Evolutionary conservation across 1,140 invertebrate genomes (phyloP).

Genomic region (Plectrocnemia conspersa): DNA sequence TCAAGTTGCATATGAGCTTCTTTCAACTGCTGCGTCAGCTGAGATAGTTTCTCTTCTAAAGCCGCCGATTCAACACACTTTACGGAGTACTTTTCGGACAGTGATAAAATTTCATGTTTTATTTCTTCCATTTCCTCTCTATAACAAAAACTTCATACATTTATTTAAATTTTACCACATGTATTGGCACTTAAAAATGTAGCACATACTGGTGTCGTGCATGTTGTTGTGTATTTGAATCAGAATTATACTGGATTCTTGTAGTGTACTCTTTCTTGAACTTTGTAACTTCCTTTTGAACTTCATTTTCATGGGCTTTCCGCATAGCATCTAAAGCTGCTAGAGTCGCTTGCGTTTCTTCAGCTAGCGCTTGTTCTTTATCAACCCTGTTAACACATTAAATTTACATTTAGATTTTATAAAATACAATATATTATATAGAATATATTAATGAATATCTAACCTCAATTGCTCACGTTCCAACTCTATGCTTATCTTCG

Average conservation of each 20-base stretch:
- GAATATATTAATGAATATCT: conserved; percentile 9
- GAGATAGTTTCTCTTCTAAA: conserved; percentile 75
- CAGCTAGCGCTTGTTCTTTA: conserved; percentile 82
- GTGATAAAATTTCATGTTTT: conserved; percentile 76
- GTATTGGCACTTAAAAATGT: background rate
- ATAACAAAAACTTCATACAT: conserved; percentile 9
- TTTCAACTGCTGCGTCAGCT: conserved; percentile 68
- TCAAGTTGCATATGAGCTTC: conserved; percentile 73
- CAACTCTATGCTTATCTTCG: conserved; percentile 75
- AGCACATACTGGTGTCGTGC: conserved; percentile 31
- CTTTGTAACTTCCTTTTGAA: conserved; percentile 79
- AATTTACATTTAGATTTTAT: conserved; percentile 7
- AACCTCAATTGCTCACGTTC: conserved; percentile 65
- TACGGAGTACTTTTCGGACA: conserved; percentile 85
- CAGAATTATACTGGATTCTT: conserved; percentile 57
- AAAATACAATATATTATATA: conserved; percentile 27
- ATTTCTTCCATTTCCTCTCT: conserved; percentile 81
- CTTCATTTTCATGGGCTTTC: conserved; percentile 87
- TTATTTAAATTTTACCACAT: background rate
- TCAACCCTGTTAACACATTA: conserved; percentile 52
- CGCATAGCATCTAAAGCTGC: conserved; percentile 86
- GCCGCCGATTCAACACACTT: conserved; percentile 87
- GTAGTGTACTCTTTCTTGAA: conserved; percentile 76
- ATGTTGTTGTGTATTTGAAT: conserved; percentile 21
- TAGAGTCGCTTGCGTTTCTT: conserved; percentile 80